Percentiles rank a stretch among this genome's conserved stretches.
Evolutionary conservation across 1,140 invertebrate species (phyloP).

Genomic region (Heliconius eleuchia): DNA sequence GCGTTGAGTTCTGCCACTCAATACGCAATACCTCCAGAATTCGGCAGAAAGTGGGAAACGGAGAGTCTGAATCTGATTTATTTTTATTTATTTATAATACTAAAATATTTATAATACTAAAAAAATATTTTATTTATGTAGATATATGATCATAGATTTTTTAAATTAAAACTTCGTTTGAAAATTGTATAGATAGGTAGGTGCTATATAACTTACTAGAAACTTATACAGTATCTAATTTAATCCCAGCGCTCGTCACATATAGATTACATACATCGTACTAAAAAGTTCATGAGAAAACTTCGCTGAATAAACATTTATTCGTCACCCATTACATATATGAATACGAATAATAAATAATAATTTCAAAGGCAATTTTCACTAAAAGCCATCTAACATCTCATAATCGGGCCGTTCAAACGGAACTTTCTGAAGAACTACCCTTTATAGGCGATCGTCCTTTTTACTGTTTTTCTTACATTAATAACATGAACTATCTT

Average conservation of each 20-base stretch:
- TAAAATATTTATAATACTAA: too few species aligned
- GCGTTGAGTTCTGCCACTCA: too few species aligned
- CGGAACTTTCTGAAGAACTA: constrained; percentile 47
- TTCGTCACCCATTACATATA: constrained; percentile 18
- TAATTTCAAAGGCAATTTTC: constrained; percentile 36
- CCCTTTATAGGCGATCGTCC: constrained; percentile 60
- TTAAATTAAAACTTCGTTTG: too few species aligned
- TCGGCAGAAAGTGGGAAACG: too few species aligned
- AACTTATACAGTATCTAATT: not conserved
- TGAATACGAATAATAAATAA: constrained; percentile 23
- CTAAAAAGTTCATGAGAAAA: constrained; percentile 13
- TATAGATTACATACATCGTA: not conserved
- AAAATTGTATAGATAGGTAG: too few species aligned
- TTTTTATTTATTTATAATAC: too few species aligned
- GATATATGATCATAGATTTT: too few species aligned
- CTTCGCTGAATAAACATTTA: constrained; percentile 23
- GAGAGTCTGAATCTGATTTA: too few species aligned
- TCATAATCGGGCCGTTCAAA: constrained; percentile 38
- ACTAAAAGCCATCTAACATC: constrained; percentile 37
- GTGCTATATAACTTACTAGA: too few species aligned
- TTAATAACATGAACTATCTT: constrained; percentile 75
- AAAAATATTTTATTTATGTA: not conserved
- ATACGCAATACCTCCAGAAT: too few species aligned
- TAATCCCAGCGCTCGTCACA: not conserved
- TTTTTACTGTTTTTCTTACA: constrained; percentile 77